Percentiles rank a stretch among this genome's conserved stretches.
These are phyloP conservation scores for Melieria crassipennis DNA, from an alignment of 2,888 invertebrate species.

Conservation along the genomic window DNA sequence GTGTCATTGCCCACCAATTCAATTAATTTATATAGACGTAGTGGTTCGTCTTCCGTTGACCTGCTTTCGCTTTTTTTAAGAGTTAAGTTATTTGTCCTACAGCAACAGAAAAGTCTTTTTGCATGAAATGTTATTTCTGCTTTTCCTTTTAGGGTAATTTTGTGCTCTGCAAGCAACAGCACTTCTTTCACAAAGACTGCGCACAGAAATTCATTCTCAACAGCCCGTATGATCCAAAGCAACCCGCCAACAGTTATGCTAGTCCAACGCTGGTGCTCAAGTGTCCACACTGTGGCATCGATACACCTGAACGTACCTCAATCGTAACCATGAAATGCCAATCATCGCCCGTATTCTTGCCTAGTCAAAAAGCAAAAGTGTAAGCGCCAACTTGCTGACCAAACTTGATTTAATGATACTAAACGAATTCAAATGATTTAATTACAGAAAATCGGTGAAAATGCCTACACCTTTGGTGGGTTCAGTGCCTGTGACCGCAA, in stretches of 20 bases:
- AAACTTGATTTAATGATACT: neutral
- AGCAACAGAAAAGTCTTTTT: neutral
- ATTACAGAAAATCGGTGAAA: conserved; percentile 62
- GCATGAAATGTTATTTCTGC: conserved; percentile 4
- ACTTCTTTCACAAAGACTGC: conserved; percentile 87
- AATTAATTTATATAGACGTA: neutral
- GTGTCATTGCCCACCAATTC: neutral
- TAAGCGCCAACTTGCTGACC: conserved; percentile 43
- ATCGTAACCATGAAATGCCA: conserved; percentile 73
- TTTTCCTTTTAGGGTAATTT: conserved; percentile 76
- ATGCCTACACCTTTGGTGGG: conserved; percentile 11
- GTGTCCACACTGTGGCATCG: conserved; percentile 80
- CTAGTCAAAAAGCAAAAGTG: conserved; percentile 66
- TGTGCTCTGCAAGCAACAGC: conserved; percentile 79
- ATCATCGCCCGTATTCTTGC: conserved; percentile 72
- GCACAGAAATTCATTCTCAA: conserved; percentile 67
- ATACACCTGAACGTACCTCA: conserved; percentile 69
- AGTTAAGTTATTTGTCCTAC: neutral
- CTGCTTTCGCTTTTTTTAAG: too few relatives aligned
- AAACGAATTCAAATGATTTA: neutral
- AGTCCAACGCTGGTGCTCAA: conserved; percentile 63
- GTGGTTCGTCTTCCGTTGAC: too few relatives aligned
- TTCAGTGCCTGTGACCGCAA: conserved; percentile 32
- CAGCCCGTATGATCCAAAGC: conserved; percentile 65
- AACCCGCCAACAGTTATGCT: conserved; percentile 60